Evolutionary conservation across 2,888 invertebrate species (phyloP).

Genomic region (Philhelius pedissequus): DNA sequence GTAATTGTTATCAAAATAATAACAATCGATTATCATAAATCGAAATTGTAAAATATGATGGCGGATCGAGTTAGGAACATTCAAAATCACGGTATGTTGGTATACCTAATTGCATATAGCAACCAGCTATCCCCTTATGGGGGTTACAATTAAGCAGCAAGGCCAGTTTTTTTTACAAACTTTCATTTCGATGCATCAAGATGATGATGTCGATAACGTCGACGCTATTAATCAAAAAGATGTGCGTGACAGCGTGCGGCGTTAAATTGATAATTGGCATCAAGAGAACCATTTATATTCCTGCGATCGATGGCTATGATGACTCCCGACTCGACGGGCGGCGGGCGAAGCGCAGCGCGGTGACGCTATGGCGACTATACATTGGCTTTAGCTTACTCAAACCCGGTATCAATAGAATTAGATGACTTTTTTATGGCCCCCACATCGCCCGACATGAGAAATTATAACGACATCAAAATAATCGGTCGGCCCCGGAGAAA

Average conservation of each 20-base stretch:
- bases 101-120: not conserved
- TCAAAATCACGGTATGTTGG: slow-evolving; percentile 20
- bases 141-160: slow-evolving; percentile 35
- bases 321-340: not conserved
- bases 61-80: slow-evolving; percentile 20
- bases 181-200: slow-evolving; percentile 35
- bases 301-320: not conserved
- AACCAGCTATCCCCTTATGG: not conserved
- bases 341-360: not conserved
- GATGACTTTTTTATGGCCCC: slow-evolving; percentile 37
- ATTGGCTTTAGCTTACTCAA: not conserved
- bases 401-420: slow-evolving; percentile 34
- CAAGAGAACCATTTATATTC: slow-evolving; percentile 43
- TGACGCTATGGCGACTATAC: not conserved
- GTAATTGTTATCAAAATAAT: slow-evolving; percentile 7
- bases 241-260: slow-evolving; percentile 43
- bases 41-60: slow-evolving; percentile 26
- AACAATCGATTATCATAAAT: slow-evolving; percentile 4
- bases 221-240: slow-evolving; percentile 51
- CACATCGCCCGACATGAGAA: slow-evolving; percentile 13
- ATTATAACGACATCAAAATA: slow-evolving; percentile 11
- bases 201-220: slow-evolving; percentile 52
- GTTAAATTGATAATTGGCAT: slow-evolving; percentile 56
- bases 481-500: slow-evolving; percentile 19
- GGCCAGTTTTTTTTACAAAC: not conserved